Base-by-base conservation (phyloP, 2,888 invertebrate species). In the Mantis religiosa region DNA sequence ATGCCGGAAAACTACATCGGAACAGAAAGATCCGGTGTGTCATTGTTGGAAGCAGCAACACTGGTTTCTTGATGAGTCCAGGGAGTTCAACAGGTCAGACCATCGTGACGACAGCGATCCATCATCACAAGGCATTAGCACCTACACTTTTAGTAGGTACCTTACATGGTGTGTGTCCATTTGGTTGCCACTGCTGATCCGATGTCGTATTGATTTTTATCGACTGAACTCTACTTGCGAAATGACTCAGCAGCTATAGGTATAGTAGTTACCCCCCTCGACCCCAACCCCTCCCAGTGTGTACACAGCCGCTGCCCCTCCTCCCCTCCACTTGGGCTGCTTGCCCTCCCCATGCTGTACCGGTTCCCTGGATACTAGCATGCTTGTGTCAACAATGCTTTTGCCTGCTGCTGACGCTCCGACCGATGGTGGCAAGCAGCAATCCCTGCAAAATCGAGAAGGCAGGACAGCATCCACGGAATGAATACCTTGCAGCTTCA, bases 301-400 rank as follows among this genome's bases (percentile, higher is more conserved):
- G 83, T 85, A 28, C 54, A 85, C 85, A 85, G 47, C 41, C 41
- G 47, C 87, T 81, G 28, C 86, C 87, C 87, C 82, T 27, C n/a
- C 85, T 20, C 85, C n/a, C 85, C 47, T 82, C 82, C 82, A 30
- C 47, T 54, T 15, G 3, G 30, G 81, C 87, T 28, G 81, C 81
- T 82, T 87, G 25, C 87, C n/a, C 54, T 71, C 54, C 54, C 54
- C 54, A 71, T 71, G 54, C 54, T 71, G 54, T 71, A 71, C 54
- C 54, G 71, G 87, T 82, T 87, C 87, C 87, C 87, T 87, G 87
- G 87, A 87, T 87, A 87, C 87, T 71, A 71, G 20, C 87, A 87
- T 54, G 87, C 87, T 87, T 82, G 87, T 87, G 87, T 87, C 87
- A 87, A 87, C 87, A 87, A 87, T 87, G 87, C 87, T 87, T 82